A percentile compares a stretch with the other conserved stretches of the same genome.
Conservation (phyloP, 2,797 vertebrate species). For the Sebastes miniatus region DNA sequence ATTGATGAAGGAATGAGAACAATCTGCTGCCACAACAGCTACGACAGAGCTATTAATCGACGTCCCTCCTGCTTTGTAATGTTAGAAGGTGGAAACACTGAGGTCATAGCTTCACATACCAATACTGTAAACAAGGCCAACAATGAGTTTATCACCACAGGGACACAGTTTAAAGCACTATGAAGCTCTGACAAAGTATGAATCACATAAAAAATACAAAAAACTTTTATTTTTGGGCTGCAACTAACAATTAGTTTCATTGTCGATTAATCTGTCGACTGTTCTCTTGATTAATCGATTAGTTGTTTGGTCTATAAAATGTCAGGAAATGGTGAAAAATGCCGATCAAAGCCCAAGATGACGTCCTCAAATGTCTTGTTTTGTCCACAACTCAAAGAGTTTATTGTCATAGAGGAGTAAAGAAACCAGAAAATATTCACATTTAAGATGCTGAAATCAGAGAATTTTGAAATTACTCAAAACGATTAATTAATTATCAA, state of each 20-base stretch:
- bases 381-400: too few species aligned
- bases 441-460: too few species aligned
- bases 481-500: fast-evolving
- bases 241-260: fast-evolving
- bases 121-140: slow-evolving; percentile 23
- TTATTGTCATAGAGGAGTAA: too few species aligned
- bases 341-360: too few species aligned
- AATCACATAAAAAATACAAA: slow-evolving; percentile 4
- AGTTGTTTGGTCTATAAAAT: too few species aligned
- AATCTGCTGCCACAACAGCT: not conserved
- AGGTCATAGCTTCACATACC: slow-evolving; percentile 19
- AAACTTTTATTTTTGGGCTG: too few species aligned
- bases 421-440: too few species aligned
- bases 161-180: slow-evolving; percentile 5
- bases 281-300: too few species aligned
- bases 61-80: slow-evolving; percentile 14
- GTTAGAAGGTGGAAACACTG: slow-evolving; percentile 54
- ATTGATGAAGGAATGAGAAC: not conserved
- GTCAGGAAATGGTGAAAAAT: too few species aligned
- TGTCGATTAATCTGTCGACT: too few species aligned
- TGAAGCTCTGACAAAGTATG: slow-evolving; percentile 14
- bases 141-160: slow-evolving; percentile 11
- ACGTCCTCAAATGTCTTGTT: too few species aligned
- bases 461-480: too few species aligned
- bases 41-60: slow-evolving; percentile 15